These are phyloP conservation scores for Xiphorhynchus erythropygius DNA, from an alignment of 2,797 vertebrate species.

Conservation along the genomic window DNA sequence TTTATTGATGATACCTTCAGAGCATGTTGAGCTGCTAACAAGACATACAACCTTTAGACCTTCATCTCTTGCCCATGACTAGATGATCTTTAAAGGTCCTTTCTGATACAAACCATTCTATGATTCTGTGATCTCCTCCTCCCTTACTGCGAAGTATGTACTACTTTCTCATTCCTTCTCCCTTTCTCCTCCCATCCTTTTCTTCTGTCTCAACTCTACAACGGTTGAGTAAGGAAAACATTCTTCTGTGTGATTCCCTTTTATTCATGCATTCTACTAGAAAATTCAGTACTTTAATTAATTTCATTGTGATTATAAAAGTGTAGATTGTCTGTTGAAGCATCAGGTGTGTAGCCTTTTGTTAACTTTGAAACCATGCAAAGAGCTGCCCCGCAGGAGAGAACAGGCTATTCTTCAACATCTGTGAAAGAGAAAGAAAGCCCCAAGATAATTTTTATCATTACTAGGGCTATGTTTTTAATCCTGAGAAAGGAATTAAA, in stretches of 20 bases:
- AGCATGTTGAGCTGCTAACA: slow-evolving; percentile 70
- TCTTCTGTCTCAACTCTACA: neutral
- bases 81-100: slow-evolving; percentile 47
- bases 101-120: neutral
- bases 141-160: neutral
- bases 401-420: neutral
- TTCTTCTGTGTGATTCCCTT: neutral
- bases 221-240: neutral
- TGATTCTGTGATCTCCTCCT: neutral
- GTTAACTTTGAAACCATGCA: neutral
- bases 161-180: neutral
- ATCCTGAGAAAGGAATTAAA: neutral
- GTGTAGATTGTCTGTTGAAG: neutral
- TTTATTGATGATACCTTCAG: slow-evolving; percentile 77
- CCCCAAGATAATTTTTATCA: neutral
- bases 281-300: neutral
- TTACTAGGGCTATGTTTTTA: neutral
- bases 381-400: neutral
- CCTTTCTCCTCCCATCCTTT: neutral
- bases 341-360: neutral
- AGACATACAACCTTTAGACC: slow-evolving; percentile 73
- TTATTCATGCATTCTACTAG: neutral
- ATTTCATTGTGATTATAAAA: neutral
- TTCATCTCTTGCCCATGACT: neutral
- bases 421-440: neutral